phyloP scores from a whole-genome alignment of 2,113 vertebrate species.

The Arvicanthis niloticus region DNA sequence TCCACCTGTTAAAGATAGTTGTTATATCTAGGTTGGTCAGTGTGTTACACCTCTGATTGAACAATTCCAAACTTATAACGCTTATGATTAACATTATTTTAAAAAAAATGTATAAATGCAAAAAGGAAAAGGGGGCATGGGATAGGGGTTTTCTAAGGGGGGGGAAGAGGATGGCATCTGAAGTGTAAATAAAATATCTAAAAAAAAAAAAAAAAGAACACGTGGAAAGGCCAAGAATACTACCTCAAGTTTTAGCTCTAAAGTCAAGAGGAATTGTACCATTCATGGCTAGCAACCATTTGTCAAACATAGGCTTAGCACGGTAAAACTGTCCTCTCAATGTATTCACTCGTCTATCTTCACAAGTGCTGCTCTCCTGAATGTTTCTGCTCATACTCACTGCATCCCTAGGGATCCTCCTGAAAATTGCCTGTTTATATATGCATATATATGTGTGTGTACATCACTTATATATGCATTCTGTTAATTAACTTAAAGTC shows the following conservation, averaged over 20 bases:
- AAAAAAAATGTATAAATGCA: too few species aligned
- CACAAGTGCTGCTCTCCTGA: not conserved
- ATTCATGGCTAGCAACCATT: not conserved
- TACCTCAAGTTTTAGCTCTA: not conserved
- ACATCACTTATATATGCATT: not conserved
- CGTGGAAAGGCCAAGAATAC: not conserved
- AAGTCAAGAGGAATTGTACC: fast-evolving
- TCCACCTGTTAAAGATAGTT: too few species aligned
- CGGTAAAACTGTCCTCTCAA: not conserved
- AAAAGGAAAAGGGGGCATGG: too few species aligned
- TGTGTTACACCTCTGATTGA: too few species aligned
- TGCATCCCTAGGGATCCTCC: not conserved
- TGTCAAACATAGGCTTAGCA: not conserved
- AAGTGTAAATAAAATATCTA: too few species aligned
- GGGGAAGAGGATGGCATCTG: too few species aligned
- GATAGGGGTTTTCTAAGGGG: too few species aligned
- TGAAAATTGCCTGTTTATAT: not conserved
- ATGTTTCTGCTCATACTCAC: not conserved
- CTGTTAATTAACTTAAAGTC: conserved; percentile 18
- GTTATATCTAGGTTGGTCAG: too few species aligned
- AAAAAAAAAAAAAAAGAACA: too few species aligned
- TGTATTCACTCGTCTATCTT: not conserved
- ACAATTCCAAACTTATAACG: too few species aligned
- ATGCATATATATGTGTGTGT: not conserved
- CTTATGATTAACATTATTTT: too few species aligned